Conservation (phyloP, 2,113 vertebrate genomes). For the Zingel zingel region DNA sequence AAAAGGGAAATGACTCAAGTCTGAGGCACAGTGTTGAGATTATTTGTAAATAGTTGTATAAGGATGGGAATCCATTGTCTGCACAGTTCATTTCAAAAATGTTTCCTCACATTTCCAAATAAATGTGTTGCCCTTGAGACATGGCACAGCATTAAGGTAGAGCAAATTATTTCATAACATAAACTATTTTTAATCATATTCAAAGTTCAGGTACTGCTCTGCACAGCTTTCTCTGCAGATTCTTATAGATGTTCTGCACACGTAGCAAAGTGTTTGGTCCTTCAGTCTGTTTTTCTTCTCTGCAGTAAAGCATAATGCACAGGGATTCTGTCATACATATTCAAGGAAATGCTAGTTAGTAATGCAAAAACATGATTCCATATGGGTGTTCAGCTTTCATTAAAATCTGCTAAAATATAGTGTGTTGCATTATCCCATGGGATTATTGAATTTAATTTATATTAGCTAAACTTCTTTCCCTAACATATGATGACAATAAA, state of each 20-base stretch:
- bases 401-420: background rate
- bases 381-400: conserved; percentile 24
- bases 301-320: background rate
- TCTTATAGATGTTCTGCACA: conserved; percentile 17
- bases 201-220: background rate
- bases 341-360: conserved; percentile 19
- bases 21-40: background rate
- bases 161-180: conserved; percentile 3
- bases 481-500: background rate
- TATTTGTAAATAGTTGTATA: background rate
- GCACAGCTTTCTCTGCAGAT: conserved; percentile 4
- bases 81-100: conserved; percentile 8
- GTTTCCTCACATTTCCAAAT: conserved; percentile 24
- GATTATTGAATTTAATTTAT: conserved; percentile 14
- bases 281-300: conserved; percentile 11
- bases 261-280: background rate
- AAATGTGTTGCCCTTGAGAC: conserved; percentile 16
- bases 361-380: conserved; percentile 6
- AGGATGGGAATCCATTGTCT: background rate
- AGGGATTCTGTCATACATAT: conserved; percentile 20
- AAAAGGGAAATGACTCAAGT: background rate
- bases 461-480: background rate
- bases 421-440: background rate
- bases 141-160: background rate
- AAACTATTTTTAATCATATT: conserved; percentile 21